Conservation (phyloP, 2,888 invertebrate species). For the Lypha dubia region DNA sequence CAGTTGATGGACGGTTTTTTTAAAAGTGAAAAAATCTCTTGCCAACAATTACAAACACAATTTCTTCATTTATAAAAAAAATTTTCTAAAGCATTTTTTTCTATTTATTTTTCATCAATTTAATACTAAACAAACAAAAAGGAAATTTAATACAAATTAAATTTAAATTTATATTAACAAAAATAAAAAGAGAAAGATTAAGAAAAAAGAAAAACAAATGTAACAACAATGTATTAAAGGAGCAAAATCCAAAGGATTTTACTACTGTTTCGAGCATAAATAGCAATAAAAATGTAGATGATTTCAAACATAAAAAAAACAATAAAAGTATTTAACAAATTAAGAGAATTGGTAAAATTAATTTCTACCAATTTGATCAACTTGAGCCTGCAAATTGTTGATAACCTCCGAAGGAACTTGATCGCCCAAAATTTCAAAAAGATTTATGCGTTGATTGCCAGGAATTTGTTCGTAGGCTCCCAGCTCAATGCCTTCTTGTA, state of each 20-base stretch:
- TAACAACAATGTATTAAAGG: constrained; percentile 38
- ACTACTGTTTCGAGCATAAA: constrained; percentile 34
- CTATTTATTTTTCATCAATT: constrained; percentile 1
- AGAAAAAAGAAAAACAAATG: constrained; percentile 17
- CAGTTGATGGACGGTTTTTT: neutral
- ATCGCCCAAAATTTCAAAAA: constrained; percentile 92
- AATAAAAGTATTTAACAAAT: neutral
- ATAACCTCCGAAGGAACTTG: constrained; percentile 94
- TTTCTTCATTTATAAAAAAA: constrained; percentile 1
- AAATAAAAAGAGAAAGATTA: constrained; percentile 33
- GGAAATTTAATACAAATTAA: neutral
- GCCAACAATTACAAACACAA: neutral
- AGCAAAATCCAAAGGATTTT: neutral
- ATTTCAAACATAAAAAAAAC: neutral
- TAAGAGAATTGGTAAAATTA: constrained; percentile 78
- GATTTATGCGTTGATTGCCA: constrained; percentile 91
- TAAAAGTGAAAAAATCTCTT: neutral
- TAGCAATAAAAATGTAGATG: constrained; percentile 36
- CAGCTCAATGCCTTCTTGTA: constrained; percentile 93
- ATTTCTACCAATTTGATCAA: constrained; percentile 91
- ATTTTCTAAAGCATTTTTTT: constrained; percentile 13
- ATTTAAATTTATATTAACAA: constrained; percentile 32
- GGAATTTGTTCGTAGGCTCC: constrained; percentile 94
- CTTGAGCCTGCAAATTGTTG: constrained; percentile 92
- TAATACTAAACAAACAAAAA: constrained; percentile 23